Evolutionary conservation across 2,797 vertebrate species (phyloP).

Genomic region (Clarias pachynema): DNA sequence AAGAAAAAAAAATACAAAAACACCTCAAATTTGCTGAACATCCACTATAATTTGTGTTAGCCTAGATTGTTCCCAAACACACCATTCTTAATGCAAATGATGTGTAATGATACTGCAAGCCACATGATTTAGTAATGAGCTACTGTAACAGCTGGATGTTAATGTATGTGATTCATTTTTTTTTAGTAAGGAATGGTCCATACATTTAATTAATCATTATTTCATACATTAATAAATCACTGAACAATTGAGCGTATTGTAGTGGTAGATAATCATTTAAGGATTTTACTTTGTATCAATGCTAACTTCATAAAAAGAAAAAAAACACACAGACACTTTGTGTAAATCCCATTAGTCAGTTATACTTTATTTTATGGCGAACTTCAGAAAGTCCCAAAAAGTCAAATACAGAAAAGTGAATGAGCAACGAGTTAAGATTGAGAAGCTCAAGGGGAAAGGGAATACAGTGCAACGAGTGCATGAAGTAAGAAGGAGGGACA

Average conservation of each 20-base stretch:
- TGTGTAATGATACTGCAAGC: not conserved
- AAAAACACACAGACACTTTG: conserved; percentile 12
- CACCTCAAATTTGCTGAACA: not conserved
- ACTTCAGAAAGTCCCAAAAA: not conserved
- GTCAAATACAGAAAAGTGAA: not conserved
- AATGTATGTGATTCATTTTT: not conserved
- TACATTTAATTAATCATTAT: not conserved
- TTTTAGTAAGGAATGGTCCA: not conserved
- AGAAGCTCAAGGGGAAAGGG: conserved; percentile 16
- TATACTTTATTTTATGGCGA: not conserved
- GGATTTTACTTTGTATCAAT: not conserved
- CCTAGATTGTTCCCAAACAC: not conserved
- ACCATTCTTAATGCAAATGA: not conserved
- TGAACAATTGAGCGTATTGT: not conserved
- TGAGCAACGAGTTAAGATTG: not conserved
- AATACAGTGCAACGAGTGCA: conserved; percentile 49
- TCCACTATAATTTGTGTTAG: not conserved
- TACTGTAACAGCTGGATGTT: not conserved
- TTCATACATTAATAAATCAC: not conserved
- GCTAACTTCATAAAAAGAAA: not conserved
- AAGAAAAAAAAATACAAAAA: not conserved
- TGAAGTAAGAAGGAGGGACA: conserved; percentile 26
- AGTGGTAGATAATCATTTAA: not conserved
- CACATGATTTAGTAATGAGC: not conserved
- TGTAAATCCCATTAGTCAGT: conserved; percentile 1